phyloP scores from a whole-genome alignment of 2,888 invertebrate genomes.

The Diadegma fenestrale region DNA sequence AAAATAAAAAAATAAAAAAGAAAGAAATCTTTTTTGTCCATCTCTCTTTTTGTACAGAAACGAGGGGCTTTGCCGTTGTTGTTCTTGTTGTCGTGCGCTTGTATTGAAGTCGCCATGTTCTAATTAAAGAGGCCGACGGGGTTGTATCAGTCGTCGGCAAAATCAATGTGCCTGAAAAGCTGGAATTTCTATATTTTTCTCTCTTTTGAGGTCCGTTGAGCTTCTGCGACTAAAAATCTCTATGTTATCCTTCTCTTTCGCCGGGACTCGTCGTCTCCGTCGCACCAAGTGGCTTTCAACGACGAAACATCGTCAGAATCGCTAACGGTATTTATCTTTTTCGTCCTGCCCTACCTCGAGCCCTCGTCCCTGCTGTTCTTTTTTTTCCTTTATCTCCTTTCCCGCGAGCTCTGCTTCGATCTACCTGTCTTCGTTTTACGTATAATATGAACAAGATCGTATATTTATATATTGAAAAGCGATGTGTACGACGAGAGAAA shows the following conservation, averaged over 20 bases:
- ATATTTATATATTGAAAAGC: not conserved
- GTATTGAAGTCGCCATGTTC: slow-evolving; percentile 84
- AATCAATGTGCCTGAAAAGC: slow-evolving; percentile 78
- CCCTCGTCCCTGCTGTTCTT: not conserved
- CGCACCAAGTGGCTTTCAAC: not conserved
- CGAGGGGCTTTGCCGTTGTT: slow-evolving; percentile 79
- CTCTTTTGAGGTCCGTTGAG: slow-evolving; percentile 17
- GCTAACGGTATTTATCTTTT: slow-evolving; percentile 5
- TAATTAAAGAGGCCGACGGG: slow-evolving; percentile 84
- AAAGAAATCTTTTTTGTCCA: not conserved
- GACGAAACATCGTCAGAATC: slow-evolving; percentile 14
- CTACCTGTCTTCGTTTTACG: not conserved
- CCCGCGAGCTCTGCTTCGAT: not conserved
- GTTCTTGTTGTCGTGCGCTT: slow-evolving; percentile 84
- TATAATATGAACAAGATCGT: not conserved
- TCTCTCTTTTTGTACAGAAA: slow-evolving; percentile 37
- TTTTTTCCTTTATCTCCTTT: slow-evolving; percentile 7
- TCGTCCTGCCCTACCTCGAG: not conserved
- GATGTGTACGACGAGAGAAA: slow-evolving; percentile 26
- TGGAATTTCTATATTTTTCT: slow-evolving; percentile 9
- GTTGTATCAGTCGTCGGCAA: slow-evolving; percentile 84
- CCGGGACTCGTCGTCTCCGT: not conserved
- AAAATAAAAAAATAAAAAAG: too few relatives aligned
- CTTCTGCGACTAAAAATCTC: slow-evolving; percentile 29
- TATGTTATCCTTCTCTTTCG: slow-evolving; percentile 17